Evolutionary conservation across 1,140 invertebrate genomes (phyloP).

Genomic region (Plodia interpunctella): DNA sequence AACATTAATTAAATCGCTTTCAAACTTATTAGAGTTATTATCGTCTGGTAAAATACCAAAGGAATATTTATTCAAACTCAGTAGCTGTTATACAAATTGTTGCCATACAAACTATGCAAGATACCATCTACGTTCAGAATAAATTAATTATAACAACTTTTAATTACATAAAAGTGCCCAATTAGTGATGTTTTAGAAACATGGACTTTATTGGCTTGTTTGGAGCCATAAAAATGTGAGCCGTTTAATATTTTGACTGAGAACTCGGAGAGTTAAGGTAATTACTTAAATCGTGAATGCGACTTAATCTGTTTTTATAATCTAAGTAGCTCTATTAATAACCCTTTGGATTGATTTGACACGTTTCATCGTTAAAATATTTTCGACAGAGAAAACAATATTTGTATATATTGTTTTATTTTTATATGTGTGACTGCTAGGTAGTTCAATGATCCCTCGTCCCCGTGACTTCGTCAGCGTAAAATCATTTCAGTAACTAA

Average conservation of each 20-base stretch:
- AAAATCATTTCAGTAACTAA: no score
- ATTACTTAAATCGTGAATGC: background rate
- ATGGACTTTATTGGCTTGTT: conserved; percentile 18
- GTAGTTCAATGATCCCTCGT: no score
- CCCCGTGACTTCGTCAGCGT: no score
- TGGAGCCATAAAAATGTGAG: background rate
- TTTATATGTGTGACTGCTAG: no score
- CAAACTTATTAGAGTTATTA: conserved; percentile 37
- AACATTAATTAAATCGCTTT: conserved; percentile 54
- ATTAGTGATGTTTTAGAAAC: conserved; percentile 42
- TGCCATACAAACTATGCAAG: conserved; percentile 53
- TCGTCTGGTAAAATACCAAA: conserved; percentile 42
- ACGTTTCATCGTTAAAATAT: no score
- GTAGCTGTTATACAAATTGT: conserved; percentile 57
- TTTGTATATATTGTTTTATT: no score
- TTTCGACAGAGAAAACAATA: no score
- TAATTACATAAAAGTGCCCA: conserved; percentile 40
- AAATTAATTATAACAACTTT: conserved; percentile 51
- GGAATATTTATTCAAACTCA: conserved; percentile 44
- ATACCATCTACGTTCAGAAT: conserved; percentile 50
- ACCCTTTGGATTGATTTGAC: no score
- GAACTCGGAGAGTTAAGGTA: background rate
- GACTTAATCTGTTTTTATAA: background rate
- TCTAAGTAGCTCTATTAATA: background rate
- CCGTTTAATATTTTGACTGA: background rate